phyloP scores from a whole-genome alignment of 2,797 vertebrate species.

The Sparidentex hasta region DNA sequence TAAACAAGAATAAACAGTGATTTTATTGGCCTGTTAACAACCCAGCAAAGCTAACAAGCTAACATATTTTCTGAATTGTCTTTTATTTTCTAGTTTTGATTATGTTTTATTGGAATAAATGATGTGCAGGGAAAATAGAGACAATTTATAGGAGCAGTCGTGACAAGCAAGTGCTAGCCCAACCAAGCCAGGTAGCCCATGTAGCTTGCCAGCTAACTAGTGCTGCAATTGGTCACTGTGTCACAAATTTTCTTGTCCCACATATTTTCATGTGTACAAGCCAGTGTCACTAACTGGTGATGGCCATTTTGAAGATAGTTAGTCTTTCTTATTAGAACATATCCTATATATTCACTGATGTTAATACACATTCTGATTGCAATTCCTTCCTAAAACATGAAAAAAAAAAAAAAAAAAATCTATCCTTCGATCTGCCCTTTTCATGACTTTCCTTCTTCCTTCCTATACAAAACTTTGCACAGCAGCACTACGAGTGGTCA shows the following conservation, averaged over 20 bases:
- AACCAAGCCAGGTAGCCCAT: neutral
- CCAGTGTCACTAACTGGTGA: neutral
- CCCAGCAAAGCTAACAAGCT: neutral
- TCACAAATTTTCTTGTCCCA: neutral
- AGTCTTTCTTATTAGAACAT: too few relatives aligned
- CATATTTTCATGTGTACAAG: neutral
- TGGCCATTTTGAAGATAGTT: neutral
- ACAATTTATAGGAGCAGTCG: neutral
- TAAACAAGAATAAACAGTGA: too few relatives aligned
- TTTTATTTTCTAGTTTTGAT: neutral
- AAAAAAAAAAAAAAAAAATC: too few relatives aligned
- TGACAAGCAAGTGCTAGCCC: neutral
- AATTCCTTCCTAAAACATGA: too few relatives aligned
- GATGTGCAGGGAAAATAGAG: neutral
- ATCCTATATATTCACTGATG: too few relatives aligned
- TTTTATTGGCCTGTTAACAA: neutral
- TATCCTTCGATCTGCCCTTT: neutral
- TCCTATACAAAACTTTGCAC: neutral
- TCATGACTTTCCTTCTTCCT: neutral
- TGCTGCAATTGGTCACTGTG: neutral
- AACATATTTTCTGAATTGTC: neutral
- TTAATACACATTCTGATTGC: too few relatives aligned
- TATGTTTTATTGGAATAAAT: too few relatives aligned
- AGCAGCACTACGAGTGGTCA: neutral
- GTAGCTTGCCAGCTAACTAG: neutral